These are phyloP conservation scores for Neolamprologus falcicula DNA, from an alignment of 2,113 vertebrate species.

Conservation along the genomic window DNA sequence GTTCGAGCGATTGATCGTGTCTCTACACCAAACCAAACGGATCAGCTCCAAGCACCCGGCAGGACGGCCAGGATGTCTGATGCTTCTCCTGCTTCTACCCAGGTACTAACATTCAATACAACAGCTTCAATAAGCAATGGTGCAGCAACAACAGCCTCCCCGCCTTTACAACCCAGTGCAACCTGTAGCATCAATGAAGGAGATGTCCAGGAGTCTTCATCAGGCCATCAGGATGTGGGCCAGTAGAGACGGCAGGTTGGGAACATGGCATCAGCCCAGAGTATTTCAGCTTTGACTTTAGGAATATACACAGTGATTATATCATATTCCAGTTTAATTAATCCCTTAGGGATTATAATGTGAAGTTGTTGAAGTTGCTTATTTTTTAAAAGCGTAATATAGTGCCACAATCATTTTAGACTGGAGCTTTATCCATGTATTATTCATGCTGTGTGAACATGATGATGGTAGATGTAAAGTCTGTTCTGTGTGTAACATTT, in stretches of 20 bases:
- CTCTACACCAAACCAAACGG: neutral
- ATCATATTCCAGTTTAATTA: neutral
- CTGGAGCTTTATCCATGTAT: neutral
- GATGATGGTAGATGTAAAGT: neutral
- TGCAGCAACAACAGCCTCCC: neutral
- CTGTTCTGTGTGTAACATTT: neutral
- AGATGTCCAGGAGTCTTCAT: neutral
- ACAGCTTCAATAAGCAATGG: neutral
- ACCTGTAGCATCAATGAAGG: neutral
- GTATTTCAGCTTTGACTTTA: neutral
- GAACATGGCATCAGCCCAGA: neutral
- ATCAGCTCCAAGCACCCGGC: neutral
- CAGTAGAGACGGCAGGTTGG: neutral
- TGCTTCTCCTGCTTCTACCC: neutral
- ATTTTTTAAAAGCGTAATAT: neutral
- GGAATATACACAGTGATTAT: neutral
- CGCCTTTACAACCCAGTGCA: neutral
- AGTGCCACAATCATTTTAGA: slow-evolving; percentile 18
- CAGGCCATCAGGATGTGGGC: neutral
- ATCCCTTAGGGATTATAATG: neutral
- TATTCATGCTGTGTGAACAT: neutral
- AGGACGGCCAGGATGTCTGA: neutral
- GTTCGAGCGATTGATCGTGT: neutral
- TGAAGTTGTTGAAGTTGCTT: slow-evolving; percentile 16
- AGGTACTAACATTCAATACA: neutral